Evolutionary conservation across 2,797 vertebrate species (phyloP), one percentile per base, ranked within the genome.

Genomic region (Echiichthys vipera): DNA sequence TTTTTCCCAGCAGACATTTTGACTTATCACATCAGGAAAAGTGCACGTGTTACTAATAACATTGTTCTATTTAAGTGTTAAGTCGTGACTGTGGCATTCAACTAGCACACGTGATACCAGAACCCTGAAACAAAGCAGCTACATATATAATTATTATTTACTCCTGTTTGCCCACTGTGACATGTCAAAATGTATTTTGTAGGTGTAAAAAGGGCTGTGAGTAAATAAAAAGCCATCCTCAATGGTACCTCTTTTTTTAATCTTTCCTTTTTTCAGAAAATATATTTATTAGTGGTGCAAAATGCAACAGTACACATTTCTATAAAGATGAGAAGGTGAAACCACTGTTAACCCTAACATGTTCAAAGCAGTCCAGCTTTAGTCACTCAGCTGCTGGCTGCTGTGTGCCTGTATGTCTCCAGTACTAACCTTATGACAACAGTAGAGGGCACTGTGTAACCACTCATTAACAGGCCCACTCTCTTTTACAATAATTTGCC

Each of bases 381-480:
- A 20, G 25, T 37, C 5, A 45, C 15, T 14, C 5, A 14, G 37
- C 32, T 12, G 17, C n/a, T 49, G 29, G 4, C 32, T 12, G 17
- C n/a, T 49, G 29, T 3, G 1, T 63, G 25, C 1, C 15, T 43
- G 34, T 20, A 0, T 58, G 14, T 45, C 29, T 59, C 14, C 5
- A 22, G 64, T n/a, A 69, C 20, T 66, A 30, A 8, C 29, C 8
- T 2, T 5, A 5, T 29, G 0, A 0, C 0, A 63, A 37, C 91
- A 85, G 58, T 50, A 89, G 92, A 72, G 84, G 71, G 77, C 89
- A 67, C 77, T 88, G 73, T 81, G 79, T 61, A 29, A 36, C 74
- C 72, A 68, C 56, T 47, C 22, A 59, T 32, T 47, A 39, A 25
- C 14, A n/a, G n/a, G n/a, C n/a, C n/a, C 64, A 29, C 25, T 65